Conservation (phyloP, 2,797 vertebrate genomes). For the Myotis daubentonii region DNA sequence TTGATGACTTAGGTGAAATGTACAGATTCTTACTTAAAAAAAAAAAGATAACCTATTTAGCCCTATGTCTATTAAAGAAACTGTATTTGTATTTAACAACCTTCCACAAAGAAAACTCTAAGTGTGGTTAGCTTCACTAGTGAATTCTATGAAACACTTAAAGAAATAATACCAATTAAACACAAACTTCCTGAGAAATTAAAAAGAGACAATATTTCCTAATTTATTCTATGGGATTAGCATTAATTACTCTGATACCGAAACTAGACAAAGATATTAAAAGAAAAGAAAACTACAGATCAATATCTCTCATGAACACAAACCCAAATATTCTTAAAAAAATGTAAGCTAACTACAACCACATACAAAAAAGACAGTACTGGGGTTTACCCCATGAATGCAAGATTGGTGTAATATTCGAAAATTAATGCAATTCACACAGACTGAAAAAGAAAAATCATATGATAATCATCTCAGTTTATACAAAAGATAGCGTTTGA, state of each 20-base stretch:
- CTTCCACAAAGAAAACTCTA: not conserved
- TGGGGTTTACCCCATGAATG: not conserved
- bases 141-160: not conserved
- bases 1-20: not conserved
- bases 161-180: not conserved
- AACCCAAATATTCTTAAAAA: not conserved
- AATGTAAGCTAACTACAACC: not conserved
- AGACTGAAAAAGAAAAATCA: not conserved
- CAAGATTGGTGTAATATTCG: not conserved
- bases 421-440: not conserved
- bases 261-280: not conserved
- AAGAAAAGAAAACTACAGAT: not conserved
- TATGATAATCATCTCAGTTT: too few relatives aligned
- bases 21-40: not conserved
- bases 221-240: not conserved
- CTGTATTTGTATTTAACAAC: not conserved
- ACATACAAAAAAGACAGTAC: not conserved
- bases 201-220: not conserved
- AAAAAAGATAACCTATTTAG: not conserved
- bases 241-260: not conserved
- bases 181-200: not conserved
- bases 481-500: too few relatives aligned
- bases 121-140: not conserved
- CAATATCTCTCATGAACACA: too few relatives aligned
- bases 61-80: not conserved